A percentile compares a stretch with the other conserved stretches of the same genome.
Evolutionary conservation across 2,888 invertebrate genomes (phyloP).

Genomic region (Lochmaea capreae): DNA sequence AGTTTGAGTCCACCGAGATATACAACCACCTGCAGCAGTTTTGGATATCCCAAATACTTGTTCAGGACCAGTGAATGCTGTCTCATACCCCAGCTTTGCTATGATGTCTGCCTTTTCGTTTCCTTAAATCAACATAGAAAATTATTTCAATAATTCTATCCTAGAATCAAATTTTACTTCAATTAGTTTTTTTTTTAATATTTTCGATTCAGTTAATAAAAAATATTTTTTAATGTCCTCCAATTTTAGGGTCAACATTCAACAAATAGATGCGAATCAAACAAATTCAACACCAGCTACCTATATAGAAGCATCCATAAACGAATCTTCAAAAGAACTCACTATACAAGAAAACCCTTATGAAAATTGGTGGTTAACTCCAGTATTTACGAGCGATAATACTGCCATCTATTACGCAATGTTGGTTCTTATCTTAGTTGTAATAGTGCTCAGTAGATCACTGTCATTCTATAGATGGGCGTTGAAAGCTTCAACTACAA

Average conservation of each 20-base stretch:
- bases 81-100: too few species aligned
- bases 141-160: too few species aligned
- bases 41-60: too few species aligned
- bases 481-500: constrained; percentile 68
- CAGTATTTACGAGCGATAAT: constrained; percentile 22
- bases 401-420: constrained; percentile 32
- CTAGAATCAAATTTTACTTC: too few species aligned
- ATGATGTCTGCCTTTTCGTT: too few species aligned
- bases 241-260: constrained; percentile 36
- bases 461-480: constrained; percentile 68
- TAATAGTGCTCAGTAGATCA: constrained; percentile 65
- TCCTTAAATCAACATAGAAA: too few species aligned
- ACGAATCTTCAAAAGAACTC: background rate
- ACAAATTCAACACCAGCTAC: background rate
- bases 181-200: too few species aligned
- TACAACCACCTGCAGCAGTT: too few species aligned
- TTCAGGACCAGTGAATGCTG: too few species aligned
- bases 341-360: constrained; percentile 7
- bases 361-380: constrained; percentile 29
- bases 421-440: constrained; percentile 18
- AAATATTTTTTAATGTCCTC: too few species aligned
- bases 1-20: too few species aligned
- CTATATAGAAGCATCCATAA: background rate
- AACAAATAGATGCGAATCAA: constrained; percentile 20
- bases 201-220: too few species aligned